These are phyloP conservation scores for Scaptomyza hsui DNA, from an alignment of 1,140 invertebrate species.

Conservation along the genomic window DNA sequence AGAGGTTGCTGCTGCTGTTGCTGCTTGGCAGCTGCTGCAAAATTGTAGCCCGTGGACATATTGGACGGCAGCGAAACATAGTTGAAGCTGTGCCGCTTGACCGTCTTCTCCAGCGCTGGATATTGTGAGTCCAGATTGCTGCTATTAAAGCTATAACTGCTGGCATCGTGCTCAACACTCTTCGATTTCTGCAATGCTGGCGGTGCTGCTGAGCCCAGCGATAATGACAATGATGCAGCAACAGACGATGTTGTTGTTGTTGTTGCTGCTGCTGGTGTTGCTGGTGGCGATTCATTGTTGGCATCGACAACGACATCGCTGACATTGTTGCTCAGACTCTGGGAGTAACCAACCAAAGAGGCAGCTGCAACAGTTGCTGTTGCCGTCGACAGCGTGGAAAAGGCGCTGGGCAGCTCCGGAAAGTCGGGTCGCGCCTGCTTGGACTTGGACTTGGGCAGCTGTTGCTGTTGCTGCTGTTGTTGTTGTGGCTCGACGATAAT, in stretches of 20 bases:
- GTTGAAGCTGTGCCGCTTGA: conserved; percentile 77
- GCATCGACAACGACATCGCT: background rate
- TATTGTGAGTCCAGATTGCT: conserved; percentile 81
- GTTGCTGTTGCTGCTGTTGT: conserved; percentile 11
- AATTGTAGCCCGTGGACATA: conserved; percentile 52
- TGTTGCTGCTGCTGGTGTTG: background rate
- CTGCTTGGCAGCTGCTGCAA: conserved; percentile 69
- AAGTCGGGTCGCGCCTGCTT: conserved; percentile 72
- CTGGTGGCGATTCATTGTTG: background rate
- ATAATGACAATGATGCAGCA: conserved; percentile 26
- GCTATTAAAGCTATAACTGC: conserved; percentile 69
- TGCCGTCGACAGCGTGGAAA: background rate
- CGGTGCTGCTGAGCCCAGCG: conserved; percentile 22
- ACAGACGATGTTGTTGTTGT: conserved; percentile 7
- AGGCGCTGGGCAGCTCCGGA: conserved; percentile 60
- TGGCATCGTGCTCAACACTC: conserved; percentile 77
- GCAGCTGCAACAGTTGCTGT: conserved; percentile 28
- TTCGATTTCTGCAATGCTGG: conserved; percentile 79
- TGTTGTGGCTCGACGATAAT: conserved; percentile 24
- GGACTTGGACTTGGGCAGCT: conserved; percentile 31
- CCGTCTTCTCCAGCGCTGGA: conserved; percentile 82
- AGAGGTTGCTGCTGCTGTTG: conserved; percentile 41
- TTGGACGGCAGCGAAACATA: conserved; percentile 53
- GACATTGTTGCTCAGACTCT: conserved; percentile 60
- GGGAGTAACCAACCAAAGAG: conserved; percentile 55